Percentiles rank a stretch among this genome's conserved stretches.
These are phyloP conservation scores for Mesocentrotus franciscanus DNA, from an alignment of 53 echinoderm and acorn worm species.

Conservation along the genomic window DNA sequence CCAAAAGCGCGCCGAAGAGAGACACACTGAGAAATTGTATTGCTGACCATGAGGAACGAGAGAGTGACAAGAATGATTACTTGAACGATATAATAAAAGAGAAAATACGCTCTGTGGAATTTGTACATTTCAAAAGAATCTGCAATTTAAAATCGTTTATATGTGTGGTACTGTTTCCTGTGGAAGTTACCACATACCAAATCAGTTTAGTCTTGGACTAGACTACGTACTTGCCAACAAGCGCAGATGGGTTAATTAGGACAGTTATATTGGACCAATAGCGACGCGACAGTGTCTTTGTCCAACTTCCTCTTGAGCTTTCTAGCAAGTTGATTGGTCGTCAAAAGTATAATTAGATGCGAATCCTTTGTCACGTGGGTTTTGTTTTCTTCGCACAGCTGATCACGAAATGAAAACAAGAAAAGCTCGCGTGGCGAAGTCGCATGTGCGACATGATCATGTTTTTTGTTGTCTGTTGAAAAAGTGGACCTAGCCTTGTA, in stretches of 20 bases:
- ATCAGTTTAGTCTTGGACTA: not conserved
- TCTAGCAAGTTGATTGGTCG: not conserved
- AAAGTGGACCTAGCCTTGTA: not conserved
- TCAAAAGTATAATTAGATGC: not conserved
- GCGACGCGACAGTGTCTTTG: not conserved
- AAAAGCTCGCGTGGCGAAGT: not conserved
- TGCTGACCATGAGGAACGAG: no score
- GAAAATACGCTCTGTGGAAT: no score
- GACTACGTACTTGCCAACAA: conserved; percentile 24
- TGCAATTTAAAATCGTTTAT: no score
- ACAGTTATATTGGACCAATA: conserved; percentile 27
- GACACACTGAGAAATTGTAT: no score
- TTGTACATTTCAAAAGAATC: no score
- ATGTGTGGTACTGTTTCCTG: no score
- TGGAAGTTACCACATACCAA: not conserved
- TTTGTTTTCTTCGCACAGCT: conserved; percentile 19
- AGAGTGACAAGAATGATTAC: no score
- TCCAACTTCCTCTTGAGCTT: conserved; percentile 8
- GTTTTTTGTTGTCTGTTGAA: not conserved
- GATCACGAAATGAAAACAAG: not conserved
- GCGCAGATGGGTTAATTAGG: conserved; percentile 5
- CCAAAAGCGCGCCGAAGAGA: no score
- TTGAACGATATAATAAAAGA: no score
- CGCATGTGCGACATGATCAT: not conserved
- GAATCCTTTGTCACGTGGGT: conserved; percentile 8